Percentiles rank a stretch among this genome's conserved stretches.
These are phyloP conservation scores for Urechis unicinctus DNA, from an alignment of 2,888 invertebrate genomes.

Conservation along the genomic window DNA sequence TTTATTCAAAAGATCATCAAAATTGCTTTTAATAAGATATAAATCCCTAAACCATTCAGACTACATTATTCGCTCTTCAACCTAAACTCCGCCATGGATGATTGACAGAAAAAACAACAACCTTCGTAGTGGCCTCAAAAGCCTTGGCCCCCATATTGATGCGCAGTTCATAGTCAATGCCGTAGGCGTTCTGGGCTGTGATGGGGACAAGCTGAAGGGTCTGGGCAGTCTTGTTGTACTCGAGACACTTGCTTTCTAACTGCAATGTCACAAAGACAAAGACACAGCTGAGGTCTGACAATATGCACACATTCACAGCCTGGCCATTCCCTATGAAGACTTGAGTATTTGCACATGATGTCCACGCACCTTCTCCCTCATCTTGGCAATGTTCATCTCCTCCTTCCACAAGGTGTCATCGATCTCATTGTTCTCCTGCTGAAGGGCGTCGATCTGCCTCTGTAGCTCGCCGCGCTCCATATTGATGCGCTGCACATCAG, in stretches of 20 bases:
- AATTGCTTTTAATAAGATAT: too few relatives aligned
- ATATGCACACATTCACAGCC: too few relatives aligned
- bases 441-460: not conserved
- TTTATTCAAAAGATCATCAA: too few relatives aligned
- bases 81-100: too few relatives aligned
- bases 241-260: not conserved
- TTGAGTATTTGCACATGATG: too few relatives aligned
- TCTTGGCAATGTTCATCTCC: not conserved
- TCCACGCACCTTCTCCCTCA: too few relatives aligned
- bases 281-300: too few relatives aligned
- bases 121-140: too few relatives aligned
- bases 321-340: not conserved
- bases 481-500: not conserved
- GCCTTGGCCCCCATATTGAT: not conserved
- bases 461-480: not conserved
- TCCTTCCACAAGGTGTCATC: not conserved
- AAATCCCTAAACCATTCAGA: too few relatives aligned
- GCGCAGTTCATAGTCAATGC: not conserved
- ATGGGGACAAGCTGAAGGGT: not conserved
- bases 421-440: not conserved
- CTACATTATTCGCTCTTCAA: too few relatives aligned
- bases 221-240: not conserved
- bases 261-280: not conserved
- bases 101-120: too few relatives aligned
- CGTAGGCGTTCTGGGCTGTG: not conserved